Percentiles rank a stretch among this genome's conserved stretches.
Evolutionary conservation across 1,140 invertebrate species (phyloP).

Genomic region (Hypsibius dujardini): DNA sequence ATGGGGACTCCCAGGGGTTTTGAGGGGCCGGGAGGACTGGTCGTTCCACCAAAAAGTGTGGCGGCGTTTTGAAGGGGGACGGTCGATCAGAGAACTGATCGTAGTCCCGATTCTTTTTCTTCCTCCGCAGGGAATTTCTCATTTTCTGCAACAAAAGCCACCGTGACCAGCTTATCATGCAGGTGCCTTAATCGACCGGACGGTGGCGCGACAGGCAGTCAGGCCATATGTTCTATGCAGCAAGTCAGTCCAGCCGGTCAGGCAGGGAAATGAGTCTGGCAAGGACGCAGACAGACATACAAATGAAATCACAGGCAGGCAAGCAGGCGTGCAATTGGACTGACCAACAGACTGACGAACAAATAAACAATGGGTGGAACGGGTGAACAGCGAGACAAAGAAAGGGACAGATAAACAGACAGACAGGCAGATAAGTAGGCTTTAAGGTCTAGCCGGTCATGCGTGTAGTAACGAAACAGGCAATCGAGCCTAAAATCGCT

Average conservation of each 20-base stretch:
- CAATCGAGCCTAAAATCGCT: no score
- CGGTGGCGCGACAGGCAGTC: not conserved
- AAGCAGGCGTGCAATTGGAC: not conserved
- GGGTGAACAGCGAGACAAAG: no score
- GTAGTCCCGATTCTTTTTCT: not conserved
- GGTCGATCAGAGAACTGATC: not conserved
- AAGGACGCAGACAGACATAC: no score
- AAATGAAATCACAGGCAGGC: not conserved
- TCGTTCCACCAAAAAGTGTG: not conserved
- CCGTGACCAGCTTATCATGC: not conserved
- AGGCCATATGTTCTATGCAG: no score
- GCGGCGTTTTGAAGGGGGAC: not conserved
- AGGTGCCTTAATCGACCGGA: not conserved
- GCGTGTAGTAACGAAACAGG: no score
- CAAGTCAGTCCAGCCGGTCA: no score
- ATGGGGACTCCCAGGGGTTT: not conserved
- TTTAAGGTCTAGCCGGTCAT: no score
- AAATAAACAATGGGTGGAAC: no score
- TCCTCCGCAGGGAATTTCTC: not conserved
- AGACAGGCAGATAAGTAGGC: no score
- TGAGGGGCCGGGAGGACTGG: not conserved
- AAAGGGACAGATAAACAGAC: no score
- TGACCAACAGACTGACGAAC: no score
- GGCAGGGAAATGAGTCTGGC: not conserved
- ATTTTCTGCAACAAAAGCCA: constrained; percentile 10